Evolutionary conservation across 2,113 vertebrate species (phyloP).

Genomic region (Canis aureus): DNA sequence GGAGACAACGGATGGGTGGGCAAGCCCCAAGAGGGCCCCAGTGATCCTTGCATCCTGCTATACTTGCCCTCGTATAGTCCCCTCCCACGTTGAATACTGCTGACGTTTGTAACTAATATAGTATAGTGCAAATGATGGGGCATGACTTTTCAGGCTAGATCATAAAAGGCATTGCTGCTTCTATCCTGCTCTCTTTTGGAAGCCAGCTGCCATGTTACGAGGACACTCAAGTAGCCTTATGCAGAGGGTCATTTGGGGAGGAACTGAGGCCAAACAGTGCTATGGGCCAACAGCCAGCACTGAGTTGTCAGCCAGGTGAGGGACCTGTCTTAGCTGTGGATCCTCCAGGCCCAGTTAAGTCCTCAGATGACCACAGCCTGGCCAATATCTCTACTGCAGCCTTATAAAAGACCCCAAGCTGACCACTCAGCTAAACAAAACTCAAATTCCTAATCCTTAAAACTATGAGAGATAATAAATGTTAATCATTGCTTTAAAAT

Average conservation of each 20-base stretch:
- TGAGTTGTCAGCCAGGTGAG: neutral
- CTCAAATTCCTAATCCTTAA: slow-evolving; percentile 48
- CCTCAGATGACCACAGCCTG: neutral
- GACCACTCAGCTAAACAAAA: neutral
- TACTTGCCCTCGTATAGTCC: neutral
- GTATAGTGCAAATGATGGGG: neutral
- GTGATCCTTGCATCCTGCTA: neutral
- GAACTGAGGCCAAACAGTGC: neutral
- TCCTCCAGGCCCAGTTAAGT: neutral
- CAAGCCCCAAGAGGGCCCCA: neutral
- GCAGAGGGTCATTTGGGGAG: neutral
- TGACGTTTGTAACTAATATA: neutral
- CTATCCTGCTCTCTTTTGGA: neutral
- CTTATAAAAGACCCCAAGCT: neutral
- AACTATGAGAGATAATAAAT: slow-evolving; percentile 10
- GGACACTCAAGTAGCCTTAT: neutral
- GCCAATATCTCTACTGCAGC: neutral
- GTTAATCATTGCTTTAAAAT: neutral
- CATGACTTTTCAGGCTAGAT: neutral
- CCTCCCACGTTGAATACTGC: neutral
- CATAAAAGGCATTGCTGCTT: neutral
- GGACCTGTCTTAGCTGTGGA: neutral
- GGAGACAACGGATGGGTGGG: neutral
- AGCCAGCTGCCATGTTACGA: neutral
- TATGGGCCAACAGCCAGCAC: neutral